Conservation (phyloP, 2,797 vertebrate genomes). For the Alauda arvensis region DNA sequence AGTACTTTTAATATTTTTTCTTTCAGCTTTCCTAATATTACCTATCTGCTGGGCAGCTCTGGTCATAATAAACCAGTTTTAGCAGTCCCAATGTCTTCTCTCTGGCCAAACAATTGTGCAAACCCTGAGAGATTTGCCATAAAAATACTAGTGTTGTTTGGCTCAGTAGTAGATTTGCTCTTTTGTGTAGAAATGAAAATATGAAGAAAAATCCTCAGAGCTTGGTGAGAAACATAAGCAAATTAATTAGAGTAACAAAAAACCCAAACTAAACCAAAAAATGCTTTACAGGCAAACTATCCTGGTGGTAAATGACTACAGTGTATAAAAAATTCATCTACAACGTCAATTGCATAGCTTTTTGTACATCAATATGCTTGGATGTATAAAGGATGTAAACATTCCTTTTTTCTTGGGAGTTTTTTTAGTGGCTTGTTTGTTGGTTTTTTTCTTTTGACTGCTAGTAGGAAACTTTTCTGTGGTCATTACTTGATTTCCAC, state of each 20-base stretch:
- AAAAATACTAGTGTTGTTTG: not conserved
- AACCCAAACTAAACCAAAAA: not conserved
- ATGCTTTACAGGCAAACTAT: not conserved
- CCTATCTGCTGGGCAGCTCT: not conserved
- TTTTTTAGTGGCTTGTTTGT: not conserved
- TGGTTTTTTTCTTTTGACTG: not conserved
- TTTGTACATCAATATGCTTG: not conserved
- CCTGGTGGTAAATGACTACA: not conserved
- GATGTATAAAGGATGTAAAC: too few relatives aligned
- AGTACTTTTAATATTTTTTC: not conserved
- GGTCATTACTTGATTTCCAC: slow-evolving; percentile 10
- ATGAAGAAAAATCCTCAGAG: not conserved
- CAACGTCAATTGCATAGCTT: not conserved
- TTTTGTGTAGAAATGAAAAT: not conserved
- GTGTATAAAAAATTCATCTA: not conserved
- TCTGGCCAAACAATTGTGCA: not conserved
- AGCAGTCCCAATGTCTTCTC: not conserved
- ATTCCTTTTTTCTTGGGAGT: not conserved
- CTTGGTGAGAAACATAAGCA: not conserved
- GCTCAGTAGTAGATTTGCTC: not conserved
- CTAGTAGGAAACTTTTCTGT: not conserved
- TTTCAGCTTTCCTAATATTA: not conserved
- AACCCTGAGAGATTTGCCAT: not conserved
- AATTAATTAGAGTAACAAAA: not conserved
- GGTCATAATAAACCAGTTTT: not conserved